These are phyloP conservation scores for Battus philenor DNA, from an alignment of 1,140 invertebrate species.

Conservation along the genomic window DNA sequence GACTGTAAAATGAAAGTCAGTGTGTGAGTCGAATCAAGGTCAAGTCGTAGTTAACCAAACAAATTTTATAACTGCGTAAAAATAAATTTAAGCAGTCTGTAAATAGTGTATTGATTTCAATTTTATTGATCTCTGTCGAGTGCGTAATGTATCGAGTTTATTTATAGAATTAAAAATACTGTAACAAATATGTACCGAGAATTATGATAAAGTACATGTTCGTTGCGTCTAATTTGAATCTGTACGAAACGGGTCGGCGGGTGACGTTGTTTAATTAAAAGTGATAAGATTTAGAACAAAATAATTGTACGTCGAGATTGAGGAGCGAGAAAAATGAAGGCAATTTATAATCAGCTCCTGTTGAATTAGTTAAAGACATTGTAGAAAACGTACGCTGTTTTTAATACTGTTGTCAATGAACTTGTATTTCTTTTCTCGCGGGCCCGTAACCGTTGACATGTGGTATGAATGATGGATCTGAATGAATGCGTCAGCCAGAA, in stretches of 20 bases:
- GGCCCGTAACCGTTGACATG: background rate
- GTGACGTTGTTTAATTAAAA: slow-evolving; percentile 7
- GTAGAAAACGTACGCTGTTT: too few relatives aligned
- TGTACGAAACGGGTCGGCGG: slow-evolving; percentile 3
- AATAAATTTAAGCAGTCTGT: slow-evolving; percentile 31
- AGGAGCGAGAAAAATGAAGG: background rate
- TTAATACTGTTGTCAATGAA: slow-evolving; percentile 5
- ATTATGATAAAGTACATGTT: slow-evolving; percentile 10
- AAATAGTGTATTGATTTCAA: slow-evolving; percentile 49
- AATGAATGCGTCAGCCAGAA: slow-evolving; percentile 28
- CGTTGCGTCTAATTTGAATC: slow-evolving; percentile 10
- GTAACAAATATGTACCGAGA: background rate
- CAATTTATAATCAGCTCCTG: too few relatives aligned
- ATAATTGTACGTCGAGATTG: slow-evolving; percentile 6
- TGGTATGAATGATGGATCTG: slow-evolving; percentile 39
- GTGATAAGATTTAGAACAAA: slow-evolving; percentile 11
- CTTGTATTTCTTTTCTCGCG: background rate
- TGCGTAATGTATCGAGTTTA: slow-evolving; percentile 31
- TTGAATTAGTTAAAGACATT: too few relatives aligned
- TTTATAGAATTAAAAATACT: slow-evolving; percentile 21
- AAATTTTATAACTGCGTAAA: slow-evolving; percentile 38
- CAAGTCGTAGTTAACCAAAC: slow-evolving; percentile 45
- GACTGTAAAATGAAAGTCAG: slow-evolving; percentile 26
- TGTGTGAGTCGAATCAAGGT: slow-evolving; percentile 48
- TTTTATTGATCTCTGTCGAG: slow-evolving; percentile 41